Evolutionary conservation across 2,888 invertebrate genomes (phyloP).

Genomic region (Stomorhina lunata): DNA sequence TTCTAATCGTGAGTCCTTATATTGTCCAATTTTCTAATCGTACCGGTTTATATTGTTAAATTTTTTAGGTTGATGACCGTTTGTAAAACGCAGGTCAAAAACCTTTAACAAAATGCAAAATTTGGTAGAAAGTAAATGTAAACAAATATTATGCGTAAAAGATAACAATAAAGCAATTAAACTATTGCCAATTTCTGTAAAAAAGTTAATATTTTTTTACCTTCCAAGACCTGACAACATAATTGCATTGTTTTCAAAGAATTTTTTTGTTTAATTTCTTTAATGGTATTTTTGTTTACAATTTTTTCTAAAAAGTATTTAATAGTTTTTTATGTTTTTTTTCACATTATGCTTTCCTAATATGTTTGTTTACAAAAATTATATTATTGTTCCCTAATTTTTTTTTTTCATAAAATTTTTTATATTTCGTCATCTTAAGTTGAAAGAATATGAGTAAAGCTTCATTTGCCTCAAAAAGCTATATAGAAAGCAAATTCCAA

Average conservation of each 20-base stretch:
- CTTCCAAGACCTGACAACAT: background rate
- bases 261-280: background rate
- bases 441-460: slow-evolving; percentile 13
- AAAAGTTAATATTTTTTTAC: background rate
- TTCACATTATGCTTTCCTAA: slow-evolving; percentile 57
- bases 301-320: background rate
- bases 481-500: slow-evolving; percentile 17
- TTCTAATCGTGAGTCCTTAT: too few relatives aligned
- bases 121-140: too few relatives aligned
- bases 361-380: slow-evolving; percentile 61
- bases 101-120: too few relatives aligned
- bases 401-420: slow-evolving; percentile 16
- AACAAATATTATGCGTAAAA: too few relatives aligned
- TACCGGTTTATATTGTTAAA: too few relatives aligned
- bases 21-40: too few relatives aligned
- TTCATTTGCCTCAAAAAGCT: slow-evolving; percentile 12
- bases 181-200: background rate
- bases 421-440: slow-evolving; percentile 41
- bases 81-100: too few relatives aligned
- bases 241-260: background rate
- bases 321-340: slow-evolving; percentile 29
- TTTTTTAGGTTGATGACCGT: too few relatives aligned
- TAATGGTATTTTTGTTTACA: background rate
- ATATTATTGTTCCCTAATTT: slow-evolving; percentile 20
- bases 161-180: too few relatives aligned